Percentiles rank a stretch among this genome's conserved stretches.
Evolutionary conservation across 2,113 vertebrate species (phyloP).

Genomic region (Lepidothrix coronata): DNA sequence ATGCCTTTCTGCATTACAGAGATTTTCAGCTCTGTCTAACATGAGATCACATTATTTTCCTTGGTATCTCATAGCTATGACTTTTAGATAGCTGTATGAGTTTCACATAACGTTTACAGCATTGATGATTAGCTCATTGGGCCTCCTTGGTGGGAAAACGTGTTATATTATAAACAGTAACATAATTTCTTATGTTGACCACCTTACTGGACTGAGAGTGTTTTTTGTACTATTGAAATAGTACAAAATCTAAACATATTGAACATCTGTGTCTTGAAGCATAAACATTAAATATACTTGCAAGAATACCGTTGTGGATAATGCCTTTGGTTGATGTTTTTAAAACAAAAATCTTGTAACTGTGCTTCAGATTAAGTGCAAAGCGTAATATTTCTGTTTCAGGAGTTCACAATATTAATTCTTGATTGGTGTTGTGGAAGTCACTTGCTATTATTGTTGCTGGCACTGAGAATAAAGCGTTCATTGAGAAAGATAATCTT

Average conservation of each 20-base stretch:
- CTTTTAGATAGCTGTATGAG: neutral
- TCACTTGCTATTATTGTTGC: conserved; percentile 56
- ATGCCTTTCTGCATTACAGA: neutral
- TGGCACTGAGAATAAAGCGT: conserved; percentile 18
- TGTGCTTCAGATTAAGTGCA: conserved; percentile 44
- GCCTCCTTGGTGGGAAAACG: neutral
- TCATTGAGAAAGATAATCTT: conserved; percentile 51
- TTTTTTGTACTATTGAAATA: neutral
- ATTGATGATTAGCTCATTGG: neutral
- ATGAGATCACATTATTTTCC: neutral
- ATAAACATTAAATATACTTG: neutral
- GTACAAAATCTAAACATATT: neutral
- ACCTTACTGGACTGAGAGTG: neutral
- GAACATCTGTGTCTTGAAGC: neutral
- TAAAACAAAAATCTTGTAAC: conserved; percentile 25
- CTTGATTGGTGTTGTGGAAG: conserved; percentile 52
- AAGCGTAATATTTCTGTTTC: conserved; percentile 59
- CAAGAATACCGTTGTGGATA: neutral
- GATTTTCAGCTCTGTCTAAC: neutral
- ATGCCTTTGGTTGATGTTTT: conserved; percentile 11
- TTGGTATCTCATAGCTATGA: neutral
- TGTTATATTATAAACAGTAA: neutral
- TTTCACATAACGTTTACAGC: neutral
- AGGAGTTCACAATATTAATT: conserved; percentile 23
- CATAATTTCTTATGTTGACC: neutral